Evolutionary conservation across 2,888 invertebrate species (phyloP).

Genomic region (Allygus modestus): DNA sequence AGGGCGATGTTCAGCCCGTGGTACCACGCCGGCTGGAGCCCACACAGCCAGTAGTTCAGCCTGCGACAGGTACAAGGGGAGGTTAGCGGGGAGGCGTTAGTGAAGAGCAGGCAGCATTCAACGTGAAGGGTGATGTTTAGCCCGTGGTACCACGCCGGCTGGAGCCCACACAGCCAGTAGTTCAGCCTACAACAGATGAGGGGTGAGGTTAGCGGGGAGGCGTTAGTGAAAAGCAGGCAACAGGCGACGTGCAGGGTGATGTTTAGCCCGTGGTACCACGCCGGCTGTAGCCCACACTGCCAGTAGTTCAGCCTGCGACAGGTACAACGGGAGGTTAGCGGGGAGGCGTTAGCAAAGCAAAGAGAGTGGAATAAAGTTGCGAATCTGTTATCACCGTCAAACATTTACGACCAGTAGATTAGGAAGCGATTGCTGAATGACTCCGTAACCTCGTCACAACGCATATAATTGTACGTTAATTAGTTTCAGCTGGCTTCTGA

Average conservation of each 20-base stretch:
- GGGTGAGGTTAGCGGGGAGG: conserved; percentile 77
- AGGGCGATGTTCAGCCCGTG: conserved; percentile 87
- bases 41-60: conserved; percentile 85
- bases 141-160: conserved; percentile 88
- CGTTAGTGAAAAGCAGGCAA: conserved; percentile 84
- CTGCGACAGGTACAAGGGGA: conserved; percentile 77
- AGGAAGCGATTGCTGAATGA: too few relatives aligned
- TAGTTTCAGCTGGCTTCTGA: too few relatives aligned
- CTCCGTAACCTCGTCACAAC: too few relatives aligned
- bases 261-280: conserved; percentile 90
- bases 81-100: conserved; percentile 70
- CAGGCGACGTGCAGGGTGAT: conserved; percentile 86
- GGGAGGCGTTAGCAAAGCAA: conserved; percentile 81
- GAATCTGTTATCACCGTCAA: too few relatives aligned
- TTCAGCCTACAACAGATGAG: conserved; percentile 81
- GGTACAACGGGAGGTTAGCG: conserved; percentile 72
- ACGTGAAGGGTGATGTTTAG: conserved; percentile 87
- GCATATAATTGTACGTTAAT: too few relatives aligned
- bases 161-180: conserved; percentile 83
- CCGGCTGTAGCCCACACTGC: conserved; percentile 83
- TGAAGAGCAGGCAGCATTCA: conserved; percentile 84
- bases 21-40: conserved; percentile 86
- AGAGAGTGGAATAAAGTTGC: too few relatives aligned
- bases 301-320: conserved; percentile 85
- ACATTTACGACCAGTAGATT: too few relatives aligned